These are phyloP conservation scores for Cossypha caffra DNA, from an alignment of 2,797 vertebrate species.

Conservation along the genomic window DNA sequence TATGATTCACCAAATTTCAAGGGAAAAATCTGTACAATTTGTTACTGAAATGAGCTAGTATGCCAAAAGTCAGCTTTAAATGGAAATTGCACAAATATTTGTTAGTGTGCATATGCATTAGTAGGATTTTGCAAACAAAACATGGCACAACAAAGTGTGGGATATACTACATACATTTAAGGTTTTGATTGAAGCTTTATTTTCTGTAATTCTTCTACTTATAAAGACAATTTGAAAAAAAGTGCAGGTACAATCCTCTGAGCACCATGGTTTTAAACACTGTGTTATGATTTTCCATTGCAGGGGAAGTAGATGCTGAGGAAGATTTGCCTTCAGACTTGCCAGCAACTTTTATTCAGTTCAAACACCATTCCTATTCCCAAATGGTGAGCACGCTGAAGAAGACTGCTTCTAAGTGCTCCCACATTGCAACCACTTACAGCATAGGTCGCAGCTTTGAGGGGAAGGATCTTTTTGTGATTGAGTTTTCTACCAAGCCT, in stretches of 20 bases:
- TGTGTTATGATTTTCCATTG: neutral
- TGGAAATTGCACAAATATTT: neutral
- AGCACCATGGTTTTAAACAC: neutral
- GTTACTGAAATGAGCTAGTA: neutral
- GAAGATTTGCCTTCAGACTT: conserved; percentile 73
- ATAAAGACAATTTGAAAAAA: neutral
- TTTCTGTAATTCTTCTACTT: neutral
- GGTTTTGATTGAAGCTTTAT: neutral
- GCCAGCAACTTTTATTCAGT: conserved; percentile 87
- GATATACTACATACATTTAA: neutral
- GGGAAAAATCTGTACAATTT: neutral
- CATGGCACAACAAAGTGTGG: neutral
- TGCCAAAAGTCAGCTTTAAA: neutral
- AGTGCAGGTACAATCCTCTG: neutral
- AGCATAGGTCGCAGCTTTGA: conserved; percentile 94
- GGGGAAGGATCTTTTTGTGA: conserved; percentile 90
- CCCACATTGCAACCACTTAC: conserved; percentile 88
- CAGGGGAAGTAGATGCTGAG: conserved; percentile 69
- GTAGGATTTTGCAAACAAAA: neutral
- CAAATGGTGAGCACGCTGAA: conserved; percentile 90
- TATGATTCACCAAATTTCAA: neutral
- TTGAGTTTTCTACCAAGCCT: conserved; percentile 92
- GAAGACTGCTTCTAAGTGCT: conserved; percentile 87
- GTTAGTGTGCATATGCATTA: neutral
- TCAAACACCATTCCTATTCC: conserved; percentile 87